phyloP scores from a whole-genome alignment of 2,113 vertebrate species.

The Actenoides hombroni region DNA sequence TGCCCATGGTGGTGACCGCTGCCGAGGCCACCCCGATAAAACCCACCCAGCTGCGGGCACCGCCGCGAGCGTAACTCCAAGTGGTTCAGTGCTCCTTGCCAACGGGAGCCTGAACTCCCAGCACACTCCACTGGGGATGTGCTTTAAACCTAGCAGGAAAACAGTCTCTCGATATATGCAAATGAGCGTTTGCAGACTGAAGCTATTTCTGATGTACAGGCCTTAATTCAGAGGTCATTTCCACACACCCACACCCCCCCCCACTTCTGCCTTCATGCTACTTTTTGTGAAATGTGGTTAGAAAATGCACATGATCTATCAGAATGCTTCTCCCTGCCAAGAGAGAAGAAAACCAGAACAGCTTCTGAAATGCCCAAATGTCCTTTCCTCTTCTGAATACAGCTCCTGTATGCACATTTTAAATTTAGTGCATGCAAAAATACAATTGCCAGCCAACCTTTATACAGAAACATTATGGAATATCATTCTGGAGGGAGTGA shows the following conservation, averaged over 20 bases:
- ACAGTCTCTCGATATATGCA: neutral
- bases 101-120: neutral
- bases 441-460: constrained; percentile 22
- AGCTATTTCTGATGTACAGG: constrained; percentile 1
- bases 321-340: neutral
- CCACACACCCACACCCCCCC: too few species aligned
- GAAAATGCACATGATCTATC: neutral
- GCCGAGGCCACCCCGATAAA: neutral
- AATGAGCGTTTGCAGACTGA: neutral
- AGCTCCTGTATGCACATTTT: neutral
- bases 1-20: rapidly evolving
- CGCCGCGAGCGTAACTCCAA: rapidly evolving
- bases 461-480: neutral
- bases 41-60: rapidly evolving
- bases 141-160: constrained; percentile 22
- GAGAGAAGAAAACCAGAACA: neutral
- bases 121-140: neutral
- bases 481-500: constrained; percentile 23
- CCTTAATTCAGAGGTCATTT: neutral
- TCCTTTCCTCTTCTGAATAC: neutral
- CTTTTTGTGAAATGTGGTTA: constrained; percentile 2
- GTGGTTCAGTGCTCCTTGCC: rapidly evolving
- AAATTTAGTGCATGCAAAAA: constrained; percentile 28
- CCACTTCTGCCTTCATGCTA: rapidly evolving
- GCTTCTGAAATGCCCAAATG: neutral